Percentiles rank a stretch among this genome's conserved stretches.
Evolutionary conservation across 1,140 invertebrate species (phyloP).

Genomic region (Drosophila hydei): DNA sequence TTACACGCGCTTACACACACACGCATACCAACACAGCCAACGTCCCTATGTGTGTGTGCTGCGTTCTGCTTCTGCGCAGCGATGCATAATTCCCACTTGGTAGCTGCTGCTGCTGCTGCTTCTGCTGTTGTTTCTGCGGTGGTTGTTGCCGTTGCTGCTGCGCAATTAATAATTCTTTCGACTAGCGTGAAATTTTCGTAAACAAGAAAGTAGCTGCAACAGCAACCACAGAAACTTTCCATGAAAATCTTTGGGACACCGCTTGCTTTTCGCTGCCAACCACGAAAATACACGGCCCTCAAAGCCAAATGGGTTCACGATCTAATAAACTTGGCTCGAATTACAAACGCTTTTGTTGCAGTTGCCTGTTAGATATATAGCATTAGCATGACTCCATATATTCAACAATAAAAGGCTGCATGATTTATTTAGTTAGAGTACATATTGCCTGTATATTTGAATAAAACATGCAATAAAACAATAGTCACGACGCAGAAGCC

Average conservation of each 20-base stretch:
- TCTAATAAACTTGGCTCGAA: constrained; percentile 73
- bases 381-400: too few relatives aligned
- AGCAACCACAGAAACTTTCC: constrained; percentile 75
- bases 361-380: neutral
- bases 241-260: constrained; percentile 72
- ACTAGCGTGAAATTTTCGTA: constrained; percentile 81
- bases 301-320: constrained; percentile 64
- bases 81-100: constrained; percentile 79
- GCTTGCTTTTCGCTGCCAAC: constrained; percentile 62
- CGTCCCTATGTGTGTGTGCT: constrained; percentile 32
- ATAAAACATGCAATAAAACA: constrained; percentile 2
- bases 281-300: constrained; percentile 56
- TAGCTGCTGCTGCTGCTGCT: constrained; percentile 32
- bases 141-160: constrained; percentile 53
- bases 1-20: constrained; percentile 77
- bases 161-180: constrained; percentile 82
- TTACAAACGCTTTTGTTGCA: constrained; percentile 59
- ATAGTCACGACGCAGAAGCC: neutral
- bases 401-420: neutral
- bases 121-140: constrained; percentile 20
- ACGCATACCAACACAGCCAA: constrained; percentile 10
- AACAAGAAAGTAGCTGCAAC: constrained; percentile 63
- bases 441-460: neutral
- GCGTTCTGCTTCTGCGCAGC: constrained; percentile 80
- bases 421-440: neutral